These are phyloP conservation scores for Eretmochelys imbricata DNA, from an alignment of 2,113 vertebrate species.

Conservation along the genomic window DNA sequence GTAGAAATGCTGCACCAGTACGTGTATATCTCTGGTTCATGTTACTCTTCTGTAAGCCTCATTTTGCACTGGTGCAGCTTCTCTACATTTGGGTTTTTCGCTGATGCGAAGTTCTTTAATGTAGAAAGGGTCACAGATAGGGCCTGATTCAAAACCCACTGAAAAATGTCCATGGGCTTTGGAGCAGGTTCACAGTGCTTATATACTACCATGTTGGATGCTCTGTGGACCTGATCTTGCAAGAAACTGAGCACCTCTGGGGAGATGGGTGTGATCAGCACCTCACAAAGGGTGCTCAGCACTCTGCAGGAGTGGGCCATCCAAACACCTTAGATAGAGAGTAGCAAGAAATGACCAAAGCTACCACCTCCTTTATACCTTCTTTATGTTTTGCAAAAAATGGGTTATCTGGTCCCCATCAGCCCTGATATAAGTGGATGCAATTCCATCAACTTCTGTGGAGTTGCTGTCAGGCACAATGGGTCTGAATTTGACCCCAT, in stretches of 20 bases:
- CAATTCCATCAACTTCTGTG: not conserved
- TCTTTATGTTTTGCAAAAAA: not conserved
- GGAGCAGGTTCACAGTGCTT: not conserved
- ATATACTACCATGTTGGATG: fast-evolving
- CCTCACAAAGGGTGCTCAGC: not conserved
- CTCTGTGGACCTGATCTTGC: fast-evolving
- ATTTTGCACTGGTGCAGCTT: not conserved
- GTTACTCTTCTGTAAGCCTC: not conserved
- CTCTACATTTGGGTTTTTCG: not conserved
- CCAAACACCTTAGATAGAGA: not conserved
- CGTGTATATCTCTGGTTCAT: not conserved
- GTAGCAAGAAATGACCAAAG: not conserved
- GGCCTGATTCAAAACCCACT: not conserved
- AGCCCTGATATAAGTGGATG: not conserved
- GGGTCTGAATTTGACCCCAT: not conserved
- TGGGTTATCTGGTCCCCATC: not conserved
- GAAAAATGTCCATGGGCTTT: not conserved
- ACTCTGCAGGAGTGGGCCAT: not conserved
- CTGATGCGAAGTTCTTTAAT: not conserved
- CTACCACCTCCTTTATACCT: not conserved
- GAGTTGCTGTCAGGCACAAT: not conserved
- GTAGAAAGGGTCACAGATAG: not conserved
- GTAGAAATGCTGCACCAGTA: not conserved
- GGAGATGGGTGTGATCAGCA: not conserved
- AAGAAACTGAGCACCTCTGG: not conserved